A percentile compares a stretch with the other conserved stretches of the same genome.
Evolutionary conservation across 92 coral and sea anemone genomes (phyloP).

Genomic region (Phenganax stokvisi): DNA sequence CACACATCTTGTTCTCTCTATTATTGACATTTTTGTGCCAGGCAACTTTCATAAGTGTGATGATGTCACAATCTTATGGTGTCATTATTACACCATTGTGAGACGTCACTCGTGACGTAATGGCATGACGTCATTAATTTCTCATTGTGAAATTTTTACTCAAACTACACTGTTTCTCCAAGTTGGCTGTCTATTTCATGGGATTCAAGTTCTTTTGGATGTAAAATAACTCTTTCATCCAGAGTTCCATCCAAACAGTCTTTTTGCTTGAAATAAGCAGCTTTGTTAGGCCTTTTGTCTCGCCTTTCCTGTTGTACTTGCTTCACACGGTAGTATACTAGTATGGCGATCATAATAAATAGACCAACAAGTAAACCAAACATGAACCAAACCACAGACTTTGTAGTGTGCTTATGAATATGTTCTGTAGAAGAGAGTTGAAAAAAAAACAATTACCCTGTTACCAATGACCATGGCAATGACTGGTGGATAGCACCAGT

Average conservation of each 20-base stretch:
- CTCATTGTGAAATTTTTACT: background rate
- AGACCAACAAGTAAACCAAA: slow-evolving; percentile 36
- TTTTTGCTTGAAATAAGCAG: slow-evolving; percentile 19
- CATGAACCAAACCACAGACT: slow-evolving; percentile 27
- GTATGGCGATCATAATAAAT: slow-evolving; percentile 22
- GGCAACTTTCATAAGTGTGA: too few relatives aligned
- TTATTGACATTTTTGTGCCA: too few relatives aligned
- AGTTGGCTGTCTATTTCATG: slow-evolving; percentile 28
- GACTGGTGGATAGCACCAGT: background rate
- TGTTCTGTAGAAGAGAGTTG: slow-evolving; percentile 4
- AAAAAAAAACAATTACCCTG: background rate
- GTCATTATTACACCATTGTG: background rate
- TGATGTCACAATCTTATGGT: background rate
- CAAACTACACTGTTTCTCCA: slow-evolving; percentile 35
- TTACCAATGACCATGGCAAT: background rate
- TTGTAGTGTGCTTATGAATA: slow-evolving; percentile 20
- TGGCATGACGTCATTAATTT: background rate
- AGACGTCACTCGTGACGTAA: slow-evolving; percentile 15
- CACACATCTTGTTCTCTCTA: too few relatives aligned
- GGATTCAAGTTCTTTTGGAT: slow-evolving; percentile 26
- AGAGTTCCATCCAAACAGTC: background rate
- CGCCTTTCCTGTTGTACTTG: background rate
- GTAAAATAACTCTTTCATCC: slow-evolving; percentile 19
- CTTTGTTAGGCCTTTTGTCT: slow-evolving; percentile 10
- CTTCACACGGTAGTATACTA: slow-evolving; percentile 13